These are phyloP conservation scores for Anguilla marmorata DNA, from an alignment of 2,797 vertebrate genomes.

Conservation along the genomic window DNA sequence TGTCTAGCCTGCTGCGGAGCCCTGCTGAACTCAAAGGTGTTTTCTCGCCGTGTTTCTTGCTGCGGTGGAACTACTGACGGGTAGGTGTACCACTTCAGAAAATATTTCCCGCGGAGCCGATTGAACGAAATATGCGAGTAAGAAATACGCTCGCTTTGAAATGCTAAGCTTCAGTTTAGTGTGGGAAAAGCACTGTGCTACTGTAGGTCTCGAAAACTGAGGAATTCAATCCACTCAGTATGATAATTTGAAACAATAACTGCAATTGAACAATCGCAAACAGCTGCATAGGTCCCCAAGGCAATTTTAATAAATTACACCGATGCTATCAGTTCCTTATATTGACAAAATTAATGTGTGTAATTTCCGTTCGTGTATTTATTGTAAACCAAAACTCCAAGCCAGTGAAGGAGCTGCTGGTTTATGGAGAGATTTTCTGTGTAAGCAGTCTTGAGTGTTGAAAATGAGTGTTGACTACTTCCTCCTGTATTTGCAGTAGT, in stretches of 20 bases:
- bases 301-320: background rate
- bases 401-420: background rate
- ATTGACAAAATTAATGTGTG: background rate
- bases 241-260: background rate
- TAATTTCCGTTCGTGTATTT: background rate
- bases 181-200: background rate
- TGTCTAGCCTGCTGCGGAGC: background rate
- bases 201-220: background rate
- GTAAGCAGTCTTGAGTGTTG: background rate
- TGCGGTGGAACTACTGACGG: background rate
- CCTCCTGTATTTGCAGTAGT: background rate
- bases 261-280: background rate
- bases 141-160: background rate
- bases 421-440: background rate
- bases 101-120: background rate
- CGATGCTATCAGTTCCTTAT: background rate
- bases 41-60: background rate
- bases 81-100: background rate
- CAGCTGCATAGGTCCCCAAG: background rate
- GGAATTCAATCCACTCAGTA: background rate
- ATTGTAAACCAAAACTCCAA: background rate
- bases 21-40: background rate
- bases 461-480: background rate
- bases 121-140: background rate
- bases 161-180: background rate